Conservation (phyloP, 2,888 invertebrate species). For the Rhaphigaster nebulosa region DNA sequence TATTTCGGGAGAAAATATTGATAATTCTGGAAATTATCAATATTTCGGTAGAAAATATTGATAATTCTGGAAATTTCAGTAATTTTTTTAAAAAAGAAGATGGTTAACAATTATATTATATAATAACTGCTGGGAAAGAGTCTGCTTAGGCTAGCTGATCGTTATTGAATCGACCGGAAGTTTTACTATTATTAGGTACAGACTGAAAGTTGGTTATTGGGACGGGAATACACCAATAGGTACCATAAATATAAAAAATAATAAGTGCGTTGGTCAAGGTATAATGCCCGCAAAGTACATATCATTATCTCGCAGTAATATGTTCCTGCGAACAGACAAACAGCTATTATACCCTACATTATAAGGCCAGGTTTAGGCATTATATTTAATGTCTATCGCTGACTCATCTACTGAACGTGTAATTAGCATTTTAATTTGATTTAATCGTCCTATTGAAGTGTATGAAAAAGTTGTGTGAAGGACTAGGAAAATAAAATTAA, state of each 20-base stretch:
- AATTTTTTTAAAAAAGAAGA: no score
- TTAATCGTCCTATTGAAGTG: not conserved
- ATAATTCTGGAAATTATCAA: no score
- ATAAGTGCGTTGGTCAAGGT: not conserved
- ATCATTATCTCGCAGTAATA: not conserved
- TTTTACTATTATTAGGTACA: not conserved
- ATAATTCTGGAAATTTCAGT: no score
- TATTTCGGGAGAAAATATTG: no score
- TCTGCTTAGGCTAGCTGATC: no score
- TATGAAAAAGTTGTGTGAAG: not conserved
- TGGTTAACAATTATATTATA: no score
- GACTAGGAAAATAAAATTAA: not conserved
- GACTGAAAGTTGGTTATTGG: not conserved
- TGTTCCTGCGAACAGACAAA: not conserved
- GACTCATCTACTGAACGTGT: not conserved
- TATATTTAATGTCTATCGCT: not conserved
- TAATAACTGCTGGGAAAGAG: no score
- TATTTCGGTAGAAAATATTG: no score
- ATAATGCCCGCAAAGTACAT: constrained; percentile 2
- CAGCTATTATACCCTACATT: constrained; percentile 3
- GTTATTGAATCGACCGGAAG: not conserved
- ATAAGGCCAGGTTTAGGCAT: not conserved
- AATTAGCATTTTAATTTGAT: not conserved
- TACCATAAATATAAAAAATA: constrained; percentile 24
- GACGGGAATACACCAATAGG: not conserved